Conservation (phyloP, 2,888 invertebrate species). For the Coelogynopora nodosa region DNA sequence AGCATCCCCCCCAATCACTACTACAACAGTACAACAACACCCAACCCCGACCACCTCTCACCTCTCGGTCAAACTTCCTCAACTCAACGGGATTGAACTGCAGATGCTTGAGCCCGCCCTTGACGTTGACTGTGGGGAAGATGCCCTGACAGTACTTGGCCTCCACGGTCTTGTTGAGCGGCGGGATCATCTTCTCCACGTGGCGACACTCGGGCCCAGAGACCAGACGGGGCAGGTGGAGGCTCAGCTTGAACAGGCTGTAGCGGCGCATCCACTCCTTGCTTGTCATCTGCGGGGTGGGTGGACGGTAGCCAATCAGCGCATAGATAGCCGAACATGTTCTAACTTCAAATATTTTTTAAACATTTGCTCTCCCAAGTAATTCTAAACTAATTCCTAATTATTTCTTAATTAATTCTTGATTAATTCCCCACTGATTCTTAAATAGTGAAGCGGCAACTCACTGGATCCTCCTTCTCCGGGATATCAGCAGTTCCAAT, state of each 20-base stretch:
- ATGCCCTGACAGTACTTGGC: conserved; percentile 60
- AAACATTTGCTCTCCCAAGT: too few relatives aligned
- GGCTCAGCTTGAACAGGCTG: conserved; percentile 57
- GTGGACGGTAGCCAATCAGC: background rate
- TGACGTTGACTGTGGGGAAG: conserved; percentile 60
- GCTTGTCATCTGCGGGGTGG: conserved; percentile 15
- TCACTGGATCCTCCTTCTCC: conserved; percentile 57
- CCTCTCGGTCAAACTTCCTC: conserved; percentile 54
- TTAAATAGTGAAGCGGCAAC: too few relatives aligned
- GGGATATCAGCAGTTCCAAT: conserved; percentile 55
- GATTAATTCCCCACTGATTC: too few relatives aligned
- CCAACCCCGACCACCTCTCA: too few relatives aligned
- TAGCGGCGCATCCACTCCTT: conserved; percentile 58
- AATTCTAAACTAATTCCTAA: too few relatives aligned
- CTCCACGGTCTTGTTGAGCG: conserved; percentile 56
- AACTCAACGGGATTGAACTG: conserved; percentile 60
- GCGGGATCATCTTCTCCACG: conserved; percentile 54
- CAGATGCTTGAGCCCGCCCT: conserved; percentile 60
- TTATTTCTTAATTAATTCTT: too few relatives aligned
- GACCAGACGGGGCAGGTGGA: conserved; percentile 58
- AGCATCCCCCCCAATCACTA: background rate
- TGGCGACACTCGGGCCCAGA: conserved; percentile 61
- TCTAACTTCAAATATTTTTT: too few relatives aligned
- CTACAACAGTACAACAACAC: background rate
- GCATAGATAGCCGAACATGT: too few relatives aligned